These are phyloP conservation scores for Trachymyrmex septentrionalis DNA, from an alignment of 1,140 invertebrate genomes.

Conservation along the genomic window DNA sequence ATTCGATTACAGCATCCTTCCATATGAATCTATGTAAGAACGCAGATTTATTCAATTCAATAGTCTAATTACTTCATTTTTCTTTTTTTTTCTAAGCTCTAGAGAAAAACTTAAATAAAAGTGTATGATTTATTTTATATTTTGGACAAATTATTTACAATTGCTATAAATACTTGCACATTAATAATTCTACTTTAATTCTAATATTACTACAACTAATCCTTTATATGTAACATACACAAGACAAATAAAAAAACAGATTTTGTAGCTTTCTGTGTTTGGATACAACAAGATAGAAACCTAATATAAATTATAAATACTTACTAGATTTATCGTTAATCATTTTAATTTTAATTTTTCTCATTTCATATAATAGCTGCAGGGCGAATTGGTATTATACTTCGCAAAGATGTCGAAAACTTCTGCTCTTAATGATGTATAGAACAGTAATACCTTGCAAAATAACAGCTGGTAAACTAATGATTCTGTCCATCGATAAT, in stretches of 20 bases:
- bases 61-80: background rate
- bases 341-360: background rate
- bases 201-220: background rate
- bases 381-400: background rate
- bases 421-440: constrained; percentile 7
- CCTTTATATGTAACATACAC: background rate
- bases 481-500: background rate
- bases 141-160: background rate
- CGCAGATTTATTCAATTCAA: background rate
- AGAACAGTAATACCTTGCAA: background rate
- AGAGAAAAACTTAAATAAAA: background rate
- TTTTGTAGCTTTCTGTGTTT: background rate
- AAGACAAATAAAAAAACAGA: background rate
- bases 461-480: constrained; percentile 8
- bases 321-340: background rate
- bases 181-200: no score
- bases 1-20: constrained; percentile 75
- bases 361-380: background rate
- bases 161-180: background rate
- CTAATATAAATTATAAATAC: background rate
- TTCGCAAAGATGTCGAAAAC: background rate
- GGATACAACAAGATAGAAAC: background rate
- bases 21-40: constrained; percentile 67
- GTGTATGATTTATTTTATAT: background rate
- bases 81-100: background rate